phyloP scores from a whole-genome alignment of 2,797 vertebrate genomes.

The Crypturellus tataupa region DNA sequence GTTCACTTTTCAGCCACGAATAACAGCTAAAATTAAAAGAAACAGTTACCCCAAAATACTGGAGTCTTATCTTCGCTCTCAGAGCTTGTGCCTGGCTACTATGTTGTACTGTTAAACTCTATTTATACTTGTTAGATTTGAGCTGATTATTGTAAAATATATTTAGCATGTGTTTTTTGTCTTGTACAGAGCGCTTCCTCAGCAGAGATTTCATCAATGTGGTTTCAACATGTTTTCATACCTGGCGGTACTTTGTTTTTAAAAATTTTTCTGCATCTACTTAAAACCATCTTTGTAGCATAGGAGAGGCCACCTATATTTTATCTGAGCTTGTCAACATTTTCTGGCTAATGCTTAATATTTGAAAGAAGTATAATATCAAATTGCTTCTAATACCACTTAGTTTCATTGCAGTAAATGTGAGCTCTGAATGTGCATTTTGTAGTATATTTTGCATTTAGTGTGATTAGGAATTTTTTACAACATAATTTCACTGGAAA shows the following conservation, averaged over 20 bases:
- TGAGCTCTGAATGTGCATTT: neutral
- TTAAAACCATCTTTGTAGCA: neutral
- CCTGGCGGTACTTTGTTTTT: neutral
- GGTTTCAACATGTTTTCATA: neutral
- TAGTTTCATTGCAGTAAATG: neutral
- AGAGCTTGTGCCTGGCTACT: neutral
- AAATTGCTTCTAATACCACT: neutral
- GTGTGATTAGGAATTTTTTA: neutral
- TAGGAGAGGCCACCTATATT: neutral
- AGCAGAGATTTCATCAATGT: constrained; percentile 42
- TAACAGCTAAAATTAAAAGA: constrained; percentile 1
- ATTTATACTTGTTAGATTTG: neutral
- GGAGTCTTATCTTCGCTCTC: neutral
- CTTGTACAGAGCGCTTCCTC: neutral
- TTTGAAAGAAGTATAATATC: neutral
- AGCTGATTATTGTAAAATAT: neutral
- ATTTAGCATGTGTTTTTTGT: neutral
- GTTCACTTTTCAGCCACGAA: neutral
- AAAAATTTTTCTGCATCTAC: neutral
- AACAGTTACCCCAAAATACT: neutral
- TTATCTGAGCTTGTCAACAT: neutral
- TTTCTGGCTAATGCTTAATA: neutral
- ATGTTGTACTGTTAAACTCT: neutral
- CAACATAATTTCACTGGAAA: neutral
- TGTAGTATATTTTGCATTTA: neutral